Conservation (phyloP, 2,888 invertebrate genomes). For the Eilema caniola region DNA sequence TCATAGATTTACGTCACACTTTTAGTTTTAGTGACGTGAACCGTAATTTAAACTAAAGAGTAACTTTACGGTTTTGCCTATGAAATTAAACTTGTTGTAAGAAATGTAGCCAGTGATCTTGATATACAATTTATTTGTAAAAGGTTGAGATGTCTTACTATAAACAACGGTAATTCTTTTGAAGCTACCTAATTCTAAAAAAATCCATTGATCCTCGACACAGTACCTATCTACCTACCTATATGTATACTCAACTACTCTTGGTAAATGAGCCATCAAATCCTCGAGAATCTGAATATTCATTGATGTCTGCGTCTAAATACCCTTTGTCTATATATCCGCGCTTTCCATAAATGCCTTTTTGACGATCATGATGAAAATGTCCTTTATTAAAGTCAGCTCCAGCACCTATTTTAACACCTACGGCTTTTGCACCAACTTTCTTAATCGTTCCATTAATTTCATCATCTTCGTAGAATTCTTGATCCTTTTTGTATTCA, state of each 20-base stretch:
- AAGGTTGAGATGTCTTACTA: not conserved
- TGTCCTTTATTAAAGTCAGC: conserved; percentile 73
- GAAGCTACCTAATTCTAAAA: not conserved
- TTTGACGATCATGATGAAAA: conserved; percentile 75
- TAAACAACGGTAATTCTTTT: not conserved
- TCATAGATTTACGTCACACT: conserved; percentile 27
- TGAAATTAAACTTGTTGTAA: conserved; percentile 11
- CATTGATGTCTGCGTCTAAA: conserved; percentile 79
- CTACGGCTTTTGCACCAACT: conserved; percentile 81
- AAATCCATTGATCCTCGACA: not conserved
- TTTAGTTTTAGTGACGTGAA: conserved; percentile 24
- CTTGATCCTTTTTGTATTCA: conserved; percentile 87
- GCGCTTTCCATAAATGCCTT: conserved; percentile 78
- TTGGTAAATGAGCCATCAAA: conserved; percentile 71
- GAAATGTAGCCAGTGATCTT: not conserved
- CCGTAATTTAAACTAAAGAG: conserved; percentile 29
- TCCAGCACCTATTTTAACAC: conserved; percentile 77
- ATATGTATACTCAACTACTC: conserved; percentile 51
- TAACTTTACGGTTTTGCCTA: conserved; percentile 32
- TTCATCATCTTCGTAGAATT: conserved; percentile 87
- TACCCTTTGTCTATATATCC: conserved; percentile 84
- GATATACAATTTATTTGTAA: conserved; percentile 5
- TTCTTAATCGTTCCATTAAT: conserved; percentile 82
- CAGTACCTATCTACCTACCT: too few relatives aligned
- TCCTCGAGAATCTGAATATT: conserved; percentile 79